A percentile compares a stretch with the other conserved stretches of the same genome.
phyloP scores from a whole-genome alignment of 2,113 vertebrate species.

The Lagopus leucura region DNA sequence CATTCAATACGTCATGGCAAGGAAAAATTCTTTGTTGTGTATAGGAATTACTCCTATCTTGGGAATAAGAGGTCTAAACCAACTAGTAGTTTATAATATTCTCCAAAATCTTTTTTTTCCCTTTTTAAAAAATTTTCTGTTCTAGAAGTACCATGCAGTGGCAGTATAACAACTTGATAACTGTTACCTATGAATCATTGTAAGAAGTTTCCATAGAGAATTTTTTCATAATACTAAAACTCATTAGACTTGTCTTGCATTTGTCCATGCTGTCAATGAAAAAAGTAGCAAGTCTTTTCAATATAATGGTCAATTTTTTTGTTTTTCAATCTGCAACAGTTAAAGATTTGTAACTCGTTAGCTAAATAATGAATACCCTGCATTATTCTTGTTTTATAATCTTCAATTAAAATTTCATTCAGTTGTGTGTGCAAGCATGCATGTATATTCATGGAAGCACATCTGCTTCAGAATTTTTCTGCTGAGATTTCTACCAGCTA shows the following conservation, averaged over 20 bases:
- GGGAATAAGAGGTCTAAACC: background rate
- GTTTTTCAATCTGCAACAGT: background rate
- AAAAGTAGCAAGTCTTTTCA: background rate
- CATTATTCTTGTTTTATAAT: background rate
- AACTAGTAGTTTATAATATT: background rate
- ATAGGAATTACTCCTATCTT: background rate
- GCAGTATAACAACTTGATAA: background rate
- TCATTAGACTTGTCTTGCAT: background rate
- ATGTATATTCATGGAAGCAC: background rate
- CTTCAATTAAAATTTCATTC: background rate
- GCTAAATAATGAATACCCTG: background rate
- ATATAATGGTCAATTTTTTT: background rate
- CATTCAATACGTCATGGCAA: background rate
- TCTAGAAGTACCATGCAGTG: background rate
- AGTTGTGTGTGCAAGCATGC: background rate
- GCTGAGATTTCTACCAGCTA: background rate
- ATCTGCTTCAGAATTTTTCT: background rate
- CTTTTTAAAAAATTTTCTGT: background rate
- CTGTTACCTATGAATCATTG: background rate
- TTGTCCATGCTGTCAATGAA: accelerated
- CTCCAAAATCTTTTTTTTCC: background rate
- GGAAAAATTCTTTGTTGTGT: background rate
- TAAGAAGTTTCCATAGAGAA: background rate
- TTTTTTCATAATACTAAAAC: background rate
- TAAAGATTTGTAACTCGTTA: background rate